Percentiles rank a stretch among this genome's conserved stretches.
These are phyloP conservation scores for Nesoenas mayeri DNA, from an alignment of 2,113 vertebrate species.

Conservation along the genomic window DNA sequence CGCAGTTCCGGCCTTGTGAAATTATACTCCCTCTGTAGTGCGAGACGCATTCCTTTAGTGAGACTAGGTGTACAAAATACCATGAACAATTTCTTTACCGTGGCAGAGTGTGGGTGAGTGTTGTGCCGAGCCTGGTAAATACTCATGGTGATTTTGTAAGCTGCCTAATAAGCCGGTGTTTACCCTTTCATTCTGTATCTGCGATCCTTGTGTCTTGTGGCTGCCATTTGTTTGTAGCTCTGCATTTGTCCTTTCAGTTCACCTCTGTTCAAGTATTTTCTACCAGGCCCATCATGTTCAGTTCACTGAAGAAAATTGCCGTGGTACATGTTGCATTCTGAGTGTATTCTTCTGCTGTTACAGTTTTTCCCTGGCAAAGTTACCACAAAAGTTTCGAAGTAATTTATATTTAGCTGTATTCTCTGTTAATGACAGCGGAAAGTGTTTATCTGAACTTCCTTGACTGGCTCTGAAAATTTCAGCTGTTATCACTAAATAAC, in stretches of 20 bases:
- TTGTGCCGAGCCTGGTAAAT: slow-evolving; percentile 52
- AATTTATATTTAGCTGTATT: background rate
- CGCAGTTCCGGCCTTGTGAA: background rate
- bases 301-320: background rate
- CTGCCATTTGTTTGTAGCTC: background rate
- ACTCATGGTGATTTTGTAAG: slow-evolving; percentile 58
- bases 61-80: slow-evolving; percentile 50
- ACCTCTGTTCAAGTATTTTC: slow-evolving; percentile 24
- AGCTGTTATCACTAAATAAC: background rate
- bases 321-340: accelerated
- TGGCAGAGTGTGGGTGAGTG: slow-evolving; percentile 45
- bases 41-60: background rate
- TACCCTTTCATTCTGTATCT: background rate
- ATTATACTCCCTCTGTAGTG: background rate
- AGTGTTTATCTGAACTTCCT: background rate
- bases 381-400: background rate
- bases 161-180: background rate
- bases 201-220: background rate
- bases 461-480: background rate
- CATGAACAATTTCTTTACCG: slow-evolving; percentile 49
- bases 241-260: background rate
- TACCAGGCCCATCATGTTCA: background rate
- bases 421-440: background rate
- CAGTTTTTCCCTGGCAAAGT: background rate
- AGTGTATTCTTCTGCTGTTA: background rate